These are phyloP conservation scores for Cryptocephalus primarius DNA, from an alignment of 2,888 invertebrate species.

Conservation along the genomic window DNA sequence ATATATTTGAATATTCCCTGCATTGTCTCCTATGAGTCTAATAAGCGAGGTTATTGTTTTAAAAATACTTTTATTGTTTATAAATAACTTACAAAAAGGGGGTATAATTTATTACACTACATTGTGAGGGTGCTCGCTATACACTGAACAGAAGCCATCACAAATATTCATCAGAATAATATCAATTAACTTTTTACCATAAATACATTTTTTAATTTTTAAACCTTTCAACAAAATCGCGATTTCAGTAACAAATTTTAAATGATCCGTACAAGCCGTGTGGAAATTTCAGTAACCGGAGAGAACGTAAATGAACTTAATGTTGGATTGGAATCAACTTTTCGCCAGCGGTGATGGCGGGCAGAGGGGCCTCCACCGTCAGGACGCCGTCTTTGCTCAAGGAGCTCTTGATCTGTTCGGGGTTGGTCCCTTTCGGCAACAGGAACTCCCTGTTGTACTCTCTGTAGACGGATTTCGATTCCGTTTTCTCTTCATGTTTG, in stretches of 20 bases:
- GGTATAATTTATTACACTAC: conserved; percentile 18
- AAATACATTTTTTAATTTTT: conserved; percentile 7
- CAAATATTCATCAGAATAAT: conserved; percentile 9
- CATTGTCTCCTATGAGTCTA: too few relatives aligned
- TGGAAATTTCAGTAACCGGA: conserved; percentile 1
- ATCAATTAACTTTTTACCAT: conserved; percentile 11
- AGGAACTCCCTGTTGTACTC: conserved; percentile 98
- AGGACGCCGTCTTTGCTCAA: conserved; percentile 93
- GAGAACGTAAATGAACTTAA: conserved; percentile 24
- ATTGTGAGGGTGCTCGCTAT: conserved; percentile 8
- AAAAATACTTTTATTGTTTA: conserved; percentile 22
- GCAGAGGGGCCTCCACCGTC: conserved; percentile 93
- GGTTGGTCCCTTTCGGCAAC: conserved; percentile 92
- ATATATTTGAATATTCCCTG: too few relatives aligned
- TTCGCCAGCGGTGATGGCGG: conserved; percentile 71
- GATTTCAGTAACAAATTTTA: conserved; percentile 5
- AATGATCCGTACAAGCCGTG: conserved; percentile 3
- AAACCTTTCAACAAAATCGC: conserved; percentile 5
- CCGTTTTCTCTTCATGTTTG: conserved; percentile 95
- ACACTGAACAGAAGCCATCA: conserved; percentile 9
- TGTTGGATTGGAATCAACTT: conserved; percentile 74
- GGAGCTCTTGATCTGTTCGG: conserved; percentile 91
- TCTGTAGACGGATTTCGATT: conserved; percentile 92
- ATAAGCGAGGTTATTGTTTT: too few relatives aligned
- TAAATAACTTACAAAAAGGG: conserved; percentile 36